Conservation (phyloP, 2,797 vertebrate genomes). For the Poeciliopsis infans region DNA sequence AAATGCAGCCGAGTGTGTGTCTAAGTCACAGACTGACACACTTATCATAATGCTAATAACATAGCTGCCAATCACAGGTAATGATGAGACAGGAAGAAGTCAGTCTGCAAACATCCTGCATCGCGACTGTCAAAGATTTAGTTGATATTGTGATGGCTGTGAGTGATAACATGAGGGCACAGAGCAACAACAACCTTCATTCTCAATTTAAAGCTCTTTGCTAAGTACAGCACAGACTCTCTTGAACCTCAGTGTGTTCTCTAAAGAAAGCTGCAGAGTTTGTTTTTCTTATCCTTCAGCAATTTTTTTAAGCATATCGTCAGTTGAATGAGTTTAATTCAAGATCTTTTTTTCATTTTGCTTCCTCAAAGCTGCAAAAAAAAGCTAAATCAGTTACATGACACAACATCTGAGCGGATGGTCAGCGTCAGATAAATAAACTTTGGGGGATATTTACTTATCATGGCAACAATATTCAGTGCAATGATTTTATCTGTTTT, state of each 20-base stretch:
- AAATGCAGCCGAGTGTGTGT: conserved; percentile 6
- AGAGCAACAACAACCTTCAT: background rate
- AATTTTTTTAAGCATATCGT: background rate
- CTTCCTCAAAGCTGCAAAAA: background rate
- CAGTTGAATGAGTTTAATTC: background rate
- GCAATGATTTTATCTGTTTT: conserved; percentile 59
- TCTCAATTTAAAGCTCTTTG: background rate
- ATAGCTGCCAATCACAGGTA: conserved; percentile 43
- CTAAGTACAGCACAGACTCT: background rate
- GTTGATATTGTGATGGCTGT: conserved; percentile 14
- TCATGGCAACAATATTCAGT: conserved; percentile 48
- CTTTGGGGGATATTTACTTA: conserved; percentile 61
- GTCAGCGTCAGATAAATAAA: background rate
- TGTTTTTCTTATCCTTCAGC: background rate
- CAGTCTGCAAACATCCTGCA: conserved; percentile 28
- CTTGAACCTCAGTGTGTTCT: background rate
- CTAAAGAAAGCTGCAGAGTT: background rate
- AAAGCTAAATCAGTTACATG: background rate
- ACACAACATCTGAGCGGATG: background rate
- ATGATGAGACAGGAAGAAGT: conserved; percentile 31
- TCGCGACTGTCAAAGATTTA: conserved; percentile 22
- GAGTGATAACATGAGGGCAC: conserved; percentile 21
- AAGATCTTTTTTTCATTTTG: background rate
- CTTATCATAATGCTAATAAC: conserved; percentile 32
- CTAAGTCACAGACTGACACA: conserved; percentile 21